Base-by-base conservation (phyloP, 2,797 vertebrate genomes). In the Onychomys leucogaster region DNA sequence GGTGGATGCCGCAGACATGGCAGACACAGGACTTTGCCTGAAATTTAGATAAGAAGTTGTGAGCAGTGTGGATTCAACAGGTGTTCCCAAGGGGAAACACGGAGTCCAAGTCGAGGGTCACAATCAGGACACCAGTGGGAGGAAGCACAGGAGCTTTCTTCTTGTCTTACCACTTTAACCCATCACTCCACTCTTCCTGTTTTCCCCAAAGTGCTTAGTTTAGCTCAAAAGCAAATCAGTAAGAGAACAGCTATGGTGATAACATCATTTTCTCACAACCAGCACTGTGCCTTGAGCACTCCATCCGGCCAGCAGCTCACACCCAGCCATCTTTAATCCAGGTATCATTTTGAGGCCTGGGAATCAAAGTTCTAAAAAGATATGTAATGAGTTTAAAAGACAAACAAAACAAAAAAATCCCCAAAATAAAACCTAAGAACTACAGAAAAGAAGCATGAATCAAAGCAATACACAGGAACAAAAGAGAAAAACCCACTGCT, bases 11-110 rank as follows among this genome's bases (percentile, higher is more conserved):
- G 96, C 99, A 99, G 98, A 99, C 99, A 90, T 99, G 99, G 99
- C 99, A 99, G 98, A 99, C 99, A 96, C 99, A 99, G 81, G 99
- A 99, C 98, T 99, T 99, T 65, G 99, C 99, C 99, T 99, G 98
- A 23, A 99, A 98, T 0, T 89, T 41, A 98, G 77, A 90, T 94
- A 84, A 89, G 96, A n/a, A n/a, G 52, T 16, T 46, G 41, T 63
- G n/a, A 93, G 16, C 32, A 43, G 52, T 17, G 46, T 27, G 2
- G 19, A 16, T 1, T 41, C 21, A 57, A 76, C 25, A 34, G 23
- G 8, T 27, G 5, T 65, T 49, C 55, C 63, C 16, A 59, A 32
- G 55, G n/a, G 55, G 7, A 86, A 91, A 59, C 1, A 8, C 3
- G 14, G 57, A 49, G 49, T 2, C 9, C 0, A 6, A 75, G 84